These are phyloP conservation scores for Ips typographus DNA, from an alignment of 1,140 invertebrate genomes.

Conservation along the genomic window DNA sequence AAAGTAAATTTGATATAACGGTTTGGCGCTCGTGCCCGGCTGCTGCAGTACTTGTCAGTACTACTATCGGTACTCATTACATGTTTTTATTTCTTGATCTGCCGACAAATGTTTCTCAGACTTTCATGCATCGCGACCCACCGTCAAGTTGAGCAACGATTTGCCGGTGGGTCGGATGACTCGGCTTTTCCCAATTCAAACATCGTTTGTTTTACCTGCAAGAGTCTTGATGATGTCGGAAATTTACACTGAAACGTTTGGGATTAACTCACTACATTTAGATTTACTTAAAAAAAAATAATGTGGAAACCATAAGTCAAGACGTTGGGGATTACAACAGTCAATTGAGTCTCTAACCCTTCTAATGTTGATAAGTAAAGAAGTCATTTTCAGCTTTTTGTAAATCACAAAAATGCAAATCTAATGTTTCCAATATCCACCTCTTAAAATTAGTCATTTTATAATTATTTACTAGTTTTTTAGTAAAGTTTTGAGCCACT, in stretches of 20 bases:
- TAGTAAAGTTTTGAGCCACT: too few relatives aligned
- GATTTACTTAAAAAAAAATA: too few relatives aligned
- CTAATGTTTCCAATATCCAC: too few relatives aligned
- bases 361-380: too few relatives aligned
- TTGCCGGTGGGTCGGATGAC: not conserved
- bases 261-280: not conserved
- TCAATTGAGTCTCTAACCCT: too few relatives aligned
- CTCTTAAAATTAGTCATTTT: too few relatives aligned
- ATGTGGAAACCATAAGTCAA: too few relatives aligned
- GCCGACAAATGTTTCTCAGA: constrained; percentile 3
- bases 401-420: too few relatives aligned
- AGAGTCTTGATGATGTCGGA: not conserved
- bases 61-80: constrained; percentile 1
- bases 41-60: not conserved
- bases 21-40: not conserved
- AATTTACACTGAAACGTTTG: not conserved
- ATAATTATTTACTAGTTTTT: too few relatives aligned
- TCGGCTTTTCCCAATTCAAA: not conserved
- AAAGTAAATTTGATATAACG: constrained; percentile 6
- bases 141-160: not conserved
- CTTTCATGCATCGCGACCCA: constrained; percentile 4
- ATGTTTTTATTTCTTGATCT: constrained; percentile 2
- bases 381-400: too few relatives aligned
- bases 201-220: not conserved
- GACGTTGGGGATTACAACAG: too few relatives aligned